Percentiles rank a stretch among this genome's conserved stretches.
These are phyloP conservation scores for Tetraneura akinire DNA, from an alignment of 1,140 invertebrate genomes.

Conservation along the genomic window DNA sequence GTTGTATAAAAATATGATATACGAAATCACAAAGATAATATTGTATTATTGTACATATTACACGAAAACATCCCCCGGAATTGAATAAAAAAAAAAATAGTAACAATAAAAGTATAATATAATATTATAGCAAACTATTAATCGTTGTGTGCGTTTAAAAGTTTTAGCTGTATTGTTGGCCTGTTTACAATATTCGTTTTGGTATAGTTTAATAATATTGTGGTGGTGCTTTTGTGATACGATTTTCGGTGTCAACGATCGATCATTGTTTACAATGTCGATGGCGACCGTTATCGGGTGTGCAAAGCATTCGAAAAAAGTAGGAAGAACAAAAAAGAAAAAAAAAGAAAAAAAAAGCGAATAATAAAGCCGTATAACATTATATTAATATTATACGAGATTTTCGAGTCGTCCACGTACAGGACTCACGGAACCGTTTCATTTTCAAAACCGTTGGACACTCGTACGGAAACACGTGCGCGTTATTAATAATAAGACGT, in stretches of 20 bases:
- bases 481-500: not conserved
- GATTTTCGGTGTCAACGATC: not conserved
- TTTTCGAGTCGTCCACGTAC: constrained; percentile 22
- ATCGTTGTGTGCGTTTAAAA: constrained; percentile 31
- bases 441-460: not conserved
- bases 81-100: no score
- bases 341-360: not conserved
- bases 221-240: constrained; percentile 29
- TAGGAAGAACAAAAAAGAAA: not conserved
- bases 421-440: no score
- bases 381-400: not conserved
- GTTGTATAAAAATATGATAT: not conserved
- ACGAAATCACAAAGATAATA: not conserved
- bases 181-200: constrained; percentile 34
- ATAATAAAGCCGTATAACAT: not conserved
- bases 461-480: not conserved
- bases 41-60: not conserved
- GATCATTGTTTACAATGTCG: constrained; percentile 37
- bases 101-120: constrained; percentile 12
- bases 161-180: constrained; percentile 30
- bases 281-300: constrained; percentile 1
- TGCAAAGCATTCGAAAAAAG: constrained; percentile 3
- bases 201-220: constrained; percentile 10
- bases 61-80: no score
- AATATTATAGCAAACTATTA: not conserved